Base-by-base conservation (phyloP, 2,113 vertebrate species). In the Peromyscus californicus region DNA sequence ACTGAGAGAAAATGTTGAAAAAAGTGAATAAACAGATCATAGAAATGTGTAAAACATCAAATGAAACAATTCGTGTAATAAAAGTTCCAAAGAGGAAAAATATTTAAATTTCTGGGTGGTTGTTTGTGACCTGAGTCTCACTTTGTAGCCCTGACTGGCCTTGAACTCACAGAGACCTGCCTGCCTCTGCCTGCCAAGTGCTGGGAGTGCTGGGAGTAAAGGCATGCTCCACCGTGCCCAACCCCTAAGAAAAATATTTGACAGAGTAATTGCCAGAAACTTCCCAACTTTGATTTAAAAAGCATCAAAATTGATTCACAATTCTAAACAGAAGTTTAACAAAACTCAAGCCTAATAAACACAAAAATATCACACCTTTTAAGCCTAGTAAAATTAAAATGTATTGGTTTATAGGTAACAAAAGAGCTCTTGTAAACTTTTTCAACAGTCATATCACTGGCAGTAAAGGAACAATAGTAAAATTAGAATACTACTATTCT, bases 401-500 rank as follows among this genome's bases (percentile, higher is more conserved):
- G 67, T 48, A 75, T 45, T 76, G 21, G 19, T 78, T 78, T 67
- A 16, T 67, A 19, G 36, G 16, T 54, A 78, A 42, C 33, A 4
- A 33, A 87, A 78, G 76, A 78, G 11, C 6, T 33, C 11, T 51
- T 42, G 17, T 4, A 87, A 24, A 65, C 19, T 45, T 74, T 88
- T 69, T 93, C 17, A 69, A 0, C 69, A 70, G 11, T 88, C 57
- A n/a, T 69, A 15, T 51, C 10, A 67, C 36, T 87, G 13, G 1
- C 65, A 76, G n/a, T 76, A 54, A 76, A n/a, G 51, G 36, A 36
- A 93, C 33, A 21, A 54, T 86, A 17, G 5, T 45, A 79, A 61
- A 59, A 88, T 78, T 39, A 59, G 69, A 88, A 45, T 87, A n/a
- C 51, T 75, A 63, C 29, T 87, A 24, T 88, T 93, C 78, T 88